Base-by-base conservation (phyloP, 2,888 invertebrate species). In the Sisyra terminalis region DNA sequence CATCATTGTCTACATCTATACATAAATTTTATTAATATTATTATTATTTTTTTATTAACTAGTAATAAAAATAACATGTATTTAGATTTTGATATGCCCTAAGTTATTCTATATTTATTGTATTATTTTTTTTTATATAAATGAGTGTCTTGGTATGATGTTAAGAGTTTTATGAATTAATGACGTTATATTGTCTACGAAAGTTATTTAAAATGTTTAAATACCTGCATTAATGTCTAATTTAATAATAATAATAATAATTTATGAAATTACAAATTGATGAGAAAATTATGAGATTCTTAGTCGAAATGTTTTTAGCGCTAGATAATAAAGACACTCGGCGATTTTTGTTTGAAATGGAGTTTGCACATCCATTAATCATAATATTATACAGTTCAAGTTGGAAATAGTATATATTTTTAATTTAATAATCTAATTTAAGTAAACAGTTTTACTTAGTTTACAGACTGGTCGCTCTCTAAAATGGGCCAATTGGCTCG, bases 401-500 rank as follows among this genome's bases (percentile, higher is more conserved):
- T 24, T 24, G 24, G 24, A 24, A 24, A 24, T 5, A 24, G 3
- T 24, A 24, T 24, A 24, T 24, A 24, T 24, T 5, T 24, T 24
- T 24, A 24, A 24, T 24, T 5, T 24, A 5, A 24, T 24, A 24
- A 24, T 24, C 24, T 24, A 24, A 24, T 24, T 24, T 24, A 24
- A 24, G 24, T 24, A 24, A n/a, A 24, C 24, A 24, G 24, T 7
- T 24, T 24, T 24, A 24, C 24, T 24, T 24, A 24, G 37, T 37
- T 37, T 30, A 29, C 13, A 29, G 39, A 14, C 8, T 37, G 17
- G 13, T 18, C 30, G 8, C 14, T 39, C 24, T 18, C 18, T 39
- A 41, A 16, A 17, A 41, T 17, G 10, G 55, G 47, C 60, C 59
- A 61, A 46, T 55, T 52, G 4, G 57, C 53, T 44, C 59, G 49